Conservation (phyloP, 2,113 vertebrate genomes). For the Pterophyllum scalare region DNA sequence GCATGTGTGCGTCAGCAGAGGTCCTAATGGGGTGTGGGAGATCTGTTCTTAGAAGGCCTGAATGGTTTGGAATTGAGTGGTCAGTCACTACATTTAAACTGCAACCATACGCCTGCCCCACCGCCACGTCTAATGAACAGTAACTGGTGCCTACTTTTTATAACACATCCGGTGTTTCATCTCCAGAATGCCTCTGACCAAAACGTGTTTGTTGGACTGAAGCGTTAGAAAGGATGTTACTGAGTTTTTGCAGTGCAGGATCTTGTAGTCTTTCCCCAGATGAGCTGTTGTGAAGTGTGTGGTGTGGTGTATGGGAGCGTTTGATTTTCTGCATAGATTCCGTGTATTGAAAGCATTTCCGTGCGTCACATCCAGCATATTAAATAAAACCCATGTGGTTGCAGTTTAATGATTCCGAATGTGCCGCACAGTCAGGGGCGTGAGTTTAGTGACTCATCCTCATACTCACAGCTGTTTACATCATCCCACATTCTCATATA, state of each 20-base stretch:
- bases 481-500: conserved; percentile 30
- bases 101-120: neutral
- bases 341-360: neutral
- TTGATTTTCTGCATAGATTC: conserved; percentile 29
- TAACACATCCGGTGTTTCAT: neutral
- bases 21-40: conserved; percentile 75
- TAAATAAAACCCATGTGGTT: conserved; percentile 29
- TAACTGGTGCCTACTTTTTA: neutral
- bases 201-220: conserved; percentile 29
- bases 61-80: conserved; percentile 70
- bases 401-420: conserved; percentile 46
- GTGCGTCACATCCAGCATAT: conserved; percentile 27
- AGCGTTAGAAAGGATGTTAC: conserved; percentile 2
- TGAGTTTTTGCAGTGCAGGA: conserved; percentile 17
- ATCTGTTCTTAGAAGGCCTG: conserved; percentile 76
- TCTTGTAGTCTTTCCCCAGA: conserved; percentile 11
- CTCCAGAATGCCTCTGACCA: conserved; percentile 25
- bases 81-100: conserved; percentile 67
- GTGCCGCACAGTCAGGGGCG: conserved; percentile 23
- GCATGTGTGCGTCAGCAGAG: conserved; percentile 74
- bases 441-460: conserved; percentile 55
- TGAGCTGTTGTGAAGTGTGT: conserved; percentile 12
- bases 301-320: conserved; percentile 4
- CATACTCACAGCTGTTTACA: conserved; percentile 33
- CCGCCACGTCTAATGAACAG: neutral